Conservation (phyloP, 2,113 vertebrate species). For the Thalassoma bifasciatum region DNA sequence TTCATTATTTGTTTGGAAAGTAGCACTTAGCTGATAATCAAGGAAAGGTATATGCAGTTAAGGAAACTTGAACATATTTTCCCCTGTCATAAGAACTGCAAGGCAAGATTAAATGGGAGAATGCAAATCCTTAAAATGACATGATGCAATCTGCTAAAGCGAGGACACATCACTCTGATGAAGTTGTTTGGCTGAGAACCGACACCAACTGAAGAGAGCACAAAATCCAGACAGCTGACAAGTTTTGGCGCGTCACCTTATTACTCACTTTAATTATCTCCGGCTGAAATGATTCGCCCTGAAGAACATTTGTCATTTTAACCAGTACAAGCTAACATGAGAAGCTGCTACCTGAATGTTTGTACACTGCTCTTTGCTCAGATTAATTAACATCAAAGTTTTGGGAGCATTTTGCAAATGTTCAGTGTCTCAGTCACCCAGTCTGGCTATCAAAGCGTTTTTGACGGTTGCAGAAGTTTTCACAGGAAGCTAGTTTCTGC, state of each 20-base stretch:
- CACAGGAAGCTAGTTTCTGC: background rate
- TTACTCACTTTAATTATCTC: background rate
- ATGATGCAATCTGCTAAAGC: background rate
- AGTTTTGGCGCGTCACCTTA: background rate
- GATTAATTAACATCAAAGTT: background rate
- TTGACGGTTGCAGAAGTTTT: background rate
- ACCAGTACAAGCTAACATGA: background rate
- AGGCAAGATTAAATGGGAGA: background rate
- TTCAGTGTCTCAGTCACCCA: background rate
- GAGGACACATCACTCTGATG: background rate
- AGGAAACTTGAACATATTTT: background rate
- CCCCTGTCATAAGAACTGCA: background rate
- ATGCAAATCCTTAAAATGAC: background rate
- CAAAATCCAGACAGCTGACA: background rate
- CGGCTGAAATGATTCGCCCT: background rate
- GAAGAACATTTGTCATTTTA: background rate
- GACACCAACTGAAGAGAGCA: background rate
- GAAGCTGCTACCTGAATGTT: background rate
- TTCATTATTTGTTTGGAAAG: too few species aligned
- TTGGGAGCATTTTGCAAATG: background rate
- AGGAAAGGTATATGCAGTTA: background rate
- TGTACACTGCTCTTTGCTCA: background rate
- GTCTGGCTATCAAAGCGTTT: background rate
- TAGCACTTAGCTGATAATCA: background rate
- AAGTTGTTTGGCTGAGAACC: background rate